Conservation (phyloP, 2,797 vertebrate species). For the Allobates femoralis region DNA sequence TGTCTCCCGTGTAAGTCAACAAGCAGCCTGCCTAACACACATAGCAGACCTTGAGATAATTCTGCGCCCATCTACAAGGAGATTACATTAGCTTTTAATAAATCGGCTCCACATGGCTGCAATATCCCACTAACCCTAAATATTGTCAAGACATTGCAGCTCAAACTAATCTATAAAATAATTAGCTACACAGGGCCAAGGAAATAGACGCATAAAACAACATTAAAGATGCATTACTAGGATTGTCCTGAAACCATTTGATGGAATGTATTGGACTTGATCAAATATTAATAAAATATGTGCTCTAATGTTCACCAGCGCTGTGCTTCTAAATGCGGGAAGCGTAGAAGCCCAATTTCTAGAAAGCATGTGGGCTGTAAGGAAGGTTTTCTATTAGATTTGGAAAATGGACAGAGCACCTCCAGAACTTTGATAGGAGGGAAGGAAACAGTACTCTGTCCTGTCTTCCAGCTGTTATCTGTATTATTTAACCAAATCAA, state of each 20-base stretch:
- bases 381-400: conserved; percentile 19
- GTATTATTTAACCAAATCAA: conserved; percentile 5
- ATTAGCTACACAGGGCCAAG: conserved; percentile 1
- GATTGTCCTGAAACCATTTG: background rate
- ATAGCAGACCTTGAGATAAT: background rate
- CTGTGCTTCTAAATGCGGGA: background rate
- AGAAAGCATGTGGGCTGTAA: conserved; percentile 7
- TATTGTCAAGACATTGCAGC: background rate
- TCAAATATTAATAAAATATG: conserved; percentile 37
- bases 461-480: background rate
- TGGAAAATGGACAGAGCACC: conserved; percentile 13
- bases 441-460: background rate
- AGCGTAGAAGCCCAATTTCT: background rate
- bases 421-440: background rate
- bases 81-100: conserved; percentile 16
- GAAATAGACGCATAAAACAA: conserved; percentile 27
- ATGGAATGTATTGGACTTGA: conserved; percentile 17
- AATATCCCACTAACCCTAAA: conserved; percentile 7
- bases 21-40: background rate
- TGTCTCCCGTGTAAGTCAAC: background rate
- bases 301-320: background rate
- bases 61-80: background rate
- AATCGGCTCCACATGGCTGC: background rate
- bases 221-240: conserved; percentile 30
- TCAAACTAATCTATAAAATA: background rate